Evolutionary conservation across 2,888 invertebrate species (phyloP).

Genomic region (Hymenopus coronatus): DNA sequence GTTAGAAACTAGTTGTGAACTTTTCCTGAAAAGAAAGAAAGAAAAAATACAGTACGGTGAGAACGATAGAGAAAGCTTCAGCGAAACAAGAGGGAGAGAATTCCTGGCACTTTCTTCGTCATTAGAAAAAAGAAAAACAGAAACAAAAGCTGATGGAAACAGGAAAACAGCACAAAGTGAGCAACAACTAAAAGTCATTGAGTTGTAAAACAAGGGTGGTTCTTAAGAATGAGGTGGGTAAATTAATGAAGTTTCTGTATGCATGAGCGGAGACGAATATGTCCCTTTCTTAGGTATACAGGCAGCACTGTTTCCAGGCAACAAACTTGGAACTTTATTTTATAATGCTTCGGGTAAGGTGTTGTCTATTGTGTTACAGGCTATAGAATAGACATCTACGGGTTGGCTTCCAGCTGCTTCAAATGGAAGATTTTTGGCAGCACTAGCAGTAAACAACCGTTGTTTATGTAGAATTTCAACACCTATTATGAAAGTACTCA

Average conservation of each 20-base stretch:
- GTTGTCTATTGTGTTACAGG: too few species aligned
- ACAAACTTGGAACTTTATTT: neutral
- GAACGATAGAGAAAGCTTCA: neutral
- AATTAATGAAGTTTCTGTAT: neutral
- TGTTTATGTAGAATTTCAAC: too few species aligned
- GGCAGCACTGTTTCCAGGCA: neutral
- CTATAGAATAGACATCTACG: too few species aligned
- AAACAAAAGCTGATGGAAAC: neutral
- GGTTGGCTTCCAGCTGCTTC: too few species aligned
- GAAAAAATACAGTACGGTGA: neutral
- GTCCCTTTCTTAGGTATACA: neutral
- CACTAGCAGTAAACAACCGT: too few species aligned
- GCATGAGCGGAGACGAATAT: neutral
- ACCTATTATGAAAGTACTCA: too few species aligned
- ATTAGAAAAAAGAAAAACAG: neutral
- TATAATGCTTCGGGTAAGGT: too few species aligned
- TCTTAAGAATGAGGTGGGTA: neutral
- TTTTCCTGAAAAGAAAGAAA: neutral
- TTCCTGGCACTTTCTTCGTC: neutral
- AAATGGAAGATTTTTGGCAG: too few species aligned
- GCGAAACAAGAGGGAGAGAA: neutral
- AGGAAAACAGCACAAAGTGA: neutral
- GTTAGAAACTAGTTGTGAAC: neutral
- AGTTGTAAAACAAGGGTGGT: neutral
- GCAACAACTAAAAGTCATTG: neutral